Conservation (phyloP, 2,797 vertebrate genomes). For the Gymnocypris eckloni region DNA sequence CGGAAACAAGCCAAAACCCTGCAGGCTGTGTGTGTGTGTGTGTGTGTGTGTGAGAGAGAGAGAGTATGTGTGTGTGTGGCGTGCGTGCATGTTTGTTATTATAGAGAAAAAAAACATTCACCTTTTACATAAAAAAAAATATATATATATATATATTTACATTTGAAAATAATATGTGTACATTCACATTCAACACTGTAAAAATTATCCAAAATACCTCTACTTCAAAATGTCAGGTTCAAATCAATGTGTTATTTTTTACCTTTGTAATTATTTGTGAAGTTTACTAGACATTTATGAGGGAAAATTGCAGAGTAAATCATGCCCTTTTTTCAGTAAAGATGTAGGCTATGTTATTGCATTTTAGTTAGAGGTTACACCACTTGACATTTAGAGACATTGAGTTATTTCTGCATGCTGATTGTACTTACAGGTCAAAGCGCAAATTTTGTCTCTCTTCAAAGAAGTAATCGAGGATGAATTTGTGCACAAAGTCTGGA, state of each 20-base stretch:
- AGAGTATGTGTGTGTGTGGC: no score
- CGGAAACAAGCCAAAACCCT: conserved; percentile 32
- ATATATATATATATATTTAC: no score
- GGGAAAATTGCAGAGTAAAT: background rate
- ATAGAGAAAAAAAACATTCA: background rate
- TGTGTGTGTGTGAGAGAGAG: background rate
- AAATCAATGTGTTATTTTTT: background rate
- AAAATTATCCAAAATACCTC: background rate
- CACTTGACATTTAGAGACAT: background rate
- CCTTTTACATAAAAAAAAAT: background rate
- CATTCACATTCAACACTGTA: background rate
- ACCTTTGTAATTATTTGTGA: background rate
- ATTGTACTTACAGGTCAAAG: conserved; percentile 94
- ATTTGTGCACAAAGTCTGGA: conserved; percentile 98
- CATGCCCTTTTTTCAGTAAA: background rate
- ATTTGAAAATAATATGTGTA: no score
- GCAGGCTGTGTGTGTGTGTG: conserved; percentile 33
- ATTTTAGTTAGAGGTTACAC: background rate
- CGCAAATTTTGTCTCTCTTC: conserved; percentile 97
- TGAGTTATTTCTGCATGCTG: background rate
- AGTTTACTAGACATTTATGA: background rate
- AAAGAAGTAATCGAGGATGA: conserved; percentile 98
- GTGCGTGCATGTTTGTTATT: no score
- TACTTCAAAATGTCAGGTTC: no score
- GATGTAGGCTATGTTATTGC: background rate